phyloP scores from a whole-genome alignment of 2,888 invertebrate genomes.

The Mythimna ferrago region DNA sequence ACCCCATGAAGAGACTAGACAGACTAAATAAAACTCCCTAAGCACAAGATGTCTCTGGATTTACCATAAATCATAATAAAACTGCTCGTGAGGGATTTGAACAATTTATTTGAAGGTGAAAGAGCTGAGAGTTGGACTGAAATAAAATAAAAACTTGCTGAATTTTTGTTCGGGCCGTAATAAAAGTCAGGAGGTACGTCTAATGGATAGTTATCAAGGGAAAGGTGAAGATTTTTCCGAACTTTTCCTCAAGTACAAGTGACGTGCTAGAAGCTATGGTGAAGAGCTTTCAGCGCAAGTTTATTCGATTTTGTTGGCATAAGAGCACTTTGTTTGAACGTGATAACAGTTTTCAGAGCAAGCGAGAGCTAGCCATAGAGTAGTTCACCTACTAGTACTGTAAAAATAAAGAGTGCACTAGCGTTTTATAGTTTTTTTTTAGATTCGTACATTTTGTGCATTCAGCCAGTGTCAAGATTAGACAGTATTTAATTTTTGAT shows the following conservation, averaged over 20 bases:
- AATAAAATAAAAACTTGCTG: constrained; percentile 58
- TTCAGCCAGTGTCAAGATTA: too few species aligned
- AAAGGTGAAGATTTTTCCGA: constrained; percentile 42
- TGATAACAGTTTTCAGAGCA: constrained; percentile 52
- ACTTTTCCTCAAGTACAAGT: constrained; percentile 52
- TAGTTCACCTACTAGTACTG: not conserved
- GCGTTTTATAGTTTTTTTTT: too few species aligned
- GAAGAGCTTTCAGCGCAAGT: constrained; percentile 54
- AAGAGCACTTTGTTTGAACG: constrained; percentile 63
- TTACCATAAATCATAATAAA: constrained; percentile 67
- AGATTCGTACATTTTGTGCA: too few species aligned
- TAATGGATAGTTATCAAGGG: constrained; percentile 60
- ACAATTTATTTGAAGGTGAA: constrained; percentile 66
- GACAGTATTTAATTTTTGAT: too few species aligned
- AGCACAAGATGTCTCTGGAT: constrained; percentile 58
- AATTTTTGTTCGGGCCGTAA: constrained; percentile 50
- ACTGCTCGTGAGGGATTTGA: constrained; percentile 65
- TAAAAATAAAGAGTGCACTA: constrained; percentile 18
- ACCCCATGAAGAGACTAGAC: constrained; percentile 42
- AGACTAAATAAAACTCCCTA: constrained; percentile 54
- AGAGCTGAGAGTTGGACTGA: constrained; percentile 55
- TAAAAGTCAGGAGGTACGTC: constrained; percentile 51
- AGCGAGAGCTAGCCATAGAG: constrained; percentile 21
- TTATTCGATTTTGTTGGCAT: constrained; percentile 61
- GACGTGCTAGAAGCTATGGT: constrained; percentile 51